Evolutionary conservation across 2,888 invertebrate genomes (phyloP).

Genomic region (Geotrupes spiniger): DNA sequence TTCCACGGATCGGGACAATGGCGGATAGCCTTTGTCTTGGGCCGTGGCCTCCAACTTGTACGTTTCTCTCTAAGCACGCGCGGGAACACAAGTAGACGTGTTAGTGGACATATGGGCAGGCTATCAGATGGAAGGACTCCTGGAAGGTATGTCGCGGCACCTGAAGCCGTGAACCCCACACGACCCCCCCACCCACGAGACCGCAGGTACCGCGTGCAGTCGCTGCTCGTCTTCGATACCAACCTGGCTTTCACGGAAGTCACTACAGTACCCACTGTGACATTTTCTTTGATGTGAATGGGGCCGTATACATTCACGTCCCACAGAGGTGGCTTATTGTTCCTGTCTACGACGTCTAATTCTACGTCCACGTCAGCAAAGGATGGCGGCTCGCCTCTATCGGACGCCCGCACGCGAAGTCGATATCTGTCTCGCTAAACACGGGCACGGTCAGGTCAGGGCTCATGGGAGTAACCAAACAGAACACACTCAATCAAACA

Average conservation of each 20-base stretch:
- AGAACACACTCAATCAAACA: slow-evolving; percentile 44
- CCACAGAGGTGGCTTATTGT: slow-evolving; percentile 98
- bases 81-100: slow-evolving; percentile 34
- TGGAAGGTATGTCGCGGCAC: slow-evolving; percentile 21
- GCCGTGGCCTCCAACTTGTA: slow-evolving; percentile 98
- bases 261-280: slow-evolving; percentile 98
- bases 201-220: slow-evolving; percentile 51
- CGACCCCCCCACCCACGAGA: slow-evolving; percentile 48
- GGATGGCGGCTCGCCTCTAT: slow-evolving; percentile 89
- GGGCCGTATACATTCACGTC: slow-evolving; percentile 94
- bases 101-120: slow-evolving; percentile 33
- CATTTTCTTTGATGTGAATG: slow-evolving; percentile 97
- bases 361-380: slow-evolving; percentile 95
- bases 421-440: slow-evolving; percentile 94
- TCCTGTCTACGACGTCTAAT: slow-evolving; percentile 97
- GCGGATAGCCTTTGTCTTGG: slow-evolving; percentile 95
- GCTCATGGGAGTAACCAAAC: slow-evolving; percentile 55
- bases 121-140: slow-evolving; percentile 29
- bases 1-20: slow-evolving; percentile 93
- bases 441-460: slow-evolving; percentile 67
- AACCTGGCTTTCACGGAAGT: slow-evolving; percentile 98
- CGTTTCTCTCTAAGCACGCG: slow-evolving; percentile 79
- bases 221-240: slow-evolving; percentile 60
- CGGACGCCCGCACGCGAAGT: slow-evolving; percentile 94
- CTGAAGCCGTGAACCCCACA: slow-evolving; percentile 29